A percentile compares a stretch with the other conserved stretches of the same genome.
These are phyloP conservation scores for Zenarchopterus dispar DNA, from an alignment of 2,797 vertebrate species.

Conservation along the genomic window DNA sequence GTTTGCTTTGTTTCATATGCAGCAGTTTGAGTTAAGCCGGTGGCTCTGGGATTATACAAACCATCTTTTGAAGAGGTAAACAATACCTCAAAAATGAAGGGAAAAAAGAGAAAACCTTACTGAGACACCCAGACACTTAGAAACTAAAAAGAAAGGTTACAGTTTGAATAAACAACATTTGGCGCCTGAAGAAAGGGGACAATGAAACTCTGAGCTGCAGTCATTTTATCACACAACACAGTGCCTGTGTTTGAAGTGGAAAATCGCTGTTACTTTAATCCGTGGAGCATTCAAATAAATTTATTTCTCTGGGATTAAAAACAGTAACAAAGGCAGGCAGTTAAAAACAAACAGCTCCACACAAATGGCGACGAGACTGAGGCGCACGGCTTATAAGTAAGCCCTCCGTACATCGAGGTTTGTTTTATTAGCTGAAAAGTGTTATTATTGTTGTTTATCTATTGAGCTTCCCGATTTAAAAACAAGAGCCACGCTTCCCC, in stretches of 20 bases:
- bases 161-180: constrained; percentile 71
- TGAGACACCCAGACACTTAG: constrained; percentile 46
- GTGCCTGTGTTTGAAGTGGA: constrained; percentile 79
- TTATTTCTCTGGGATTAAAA: constrained; percentile 81
- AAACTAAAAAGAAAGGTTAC: constrained; percentile 50
- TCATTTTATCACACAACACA: constrained; percentile 71
- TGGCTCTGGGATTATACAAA: constrained; percentile 70
- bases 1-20: constrained; percentile 28
- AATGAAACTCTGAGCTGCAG: constrained; percentile 70
- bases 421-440: constrained; percentile 73
- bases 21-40: constrained; percentile 51
- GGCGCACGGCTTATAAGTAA: constrained; percentile 65
- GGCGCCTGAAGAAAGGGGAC: constrained; percentile 61
- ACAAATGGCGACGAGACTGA: constrained; percentile 66
- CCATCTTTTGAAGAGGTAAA: constrained; percentile 65
- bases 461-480: constrained; percentile 64
- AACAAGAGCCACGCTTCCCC: constrained; percentile 44
- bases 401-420: constrained; percentile 70
- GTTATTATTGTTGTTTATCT: constrained; percentile 80
- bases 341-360: constrained; percentile 77
- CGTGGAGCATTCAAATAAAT: constrained; percentile 77
- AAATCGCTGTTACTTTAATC: constrained; percentile 82
- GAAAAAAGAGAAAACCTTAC: constrained; percentile 22
- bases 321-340: constrained; percentile 77
- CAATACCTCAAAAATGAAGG: constrained; percentile 46